phyloP scores from a whole-genome alignment of 2,888 invertebrate species.

The Nephrotoma flavescens region DNA sequence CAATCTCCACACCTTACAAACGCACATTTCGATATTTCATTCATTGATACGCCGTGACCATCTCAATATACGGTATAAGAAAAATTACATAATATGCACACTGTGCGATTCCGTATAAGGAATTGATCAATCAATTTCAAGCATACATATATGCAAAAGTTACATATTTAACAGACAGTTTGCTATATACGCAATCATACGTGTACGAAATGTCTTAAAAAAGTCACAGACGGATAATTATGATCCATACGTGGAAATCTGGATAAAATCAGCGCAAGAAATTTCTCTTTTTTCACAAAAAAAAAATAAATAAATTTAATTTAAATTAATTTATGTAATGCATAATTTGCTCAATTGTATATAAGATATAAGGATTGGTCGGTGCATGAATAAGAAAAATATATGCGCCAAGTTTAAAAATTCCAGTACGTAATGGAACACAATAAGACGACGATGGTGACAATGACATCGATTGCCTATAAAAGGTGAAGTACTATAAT shows the following conservation, averaged over 20 bases:
- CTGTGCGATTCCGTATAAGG: not conserved
- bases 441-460: not conserved
- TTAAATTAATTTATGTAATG: not conserved
- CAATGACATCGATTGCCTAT: not conserved
- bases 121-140: not conserved
- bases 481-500: not conserved
- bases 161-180: not conserved
- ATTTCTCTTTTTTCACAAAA: not conserved
- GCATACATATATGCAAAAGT: not conserved
- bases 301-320: not conserved
- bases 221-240: not conserved
- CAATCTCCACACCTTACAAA: not conserved
- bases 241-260: not conserved
- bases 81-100: not conserved
- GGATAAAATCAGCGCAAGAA: not conserved
- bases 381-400: not conserved
- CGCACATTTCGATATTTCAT: not conserved
- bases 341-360: not conserved
- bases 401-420: not conserved
- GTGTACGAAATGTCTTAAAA: not conserved
- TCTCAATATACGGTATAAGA: not conserved
- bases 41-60: not conserved
- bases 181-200: not conserved
- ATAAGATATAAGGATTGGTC: not conserved
- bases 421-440: not conserved